Evolutionary conservation across 2,113 vertebrate genomes (phyloP).

Genomic region (Labeo rohita): DNA sequence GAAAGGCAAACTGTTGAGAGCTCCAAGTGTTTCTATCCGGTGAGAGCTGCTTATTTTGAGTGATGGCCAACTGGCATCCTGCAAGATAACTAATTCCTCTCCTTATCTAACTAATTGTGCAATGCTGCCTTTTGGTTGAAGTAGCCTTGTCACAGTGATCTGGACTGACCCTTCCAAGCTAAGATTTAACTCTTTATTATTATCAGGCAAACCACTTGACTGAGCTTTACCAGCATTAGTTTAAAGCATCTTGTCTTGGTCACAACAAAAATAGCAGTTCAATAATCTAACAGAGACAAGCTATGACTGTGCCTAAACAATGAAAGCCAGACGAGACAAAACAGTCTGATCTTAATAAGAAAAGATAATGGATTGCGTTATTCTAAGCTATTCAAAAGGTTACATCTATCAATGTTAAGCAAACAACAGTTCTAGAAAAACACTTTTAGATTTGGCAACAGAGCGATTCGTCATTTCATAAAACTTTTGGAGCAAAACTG

Average conservation of each 20-base stretch:
- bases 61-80: constrained; percentile 42
- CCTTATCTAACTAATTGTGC: constrained; percentile 53
- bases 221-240: background rate
- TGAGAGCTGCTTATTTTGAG: constrained; percentile 51
- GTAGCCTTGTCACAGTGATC: constrained; percentile 23
- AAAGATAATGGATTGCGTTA: constrained; percentile 10
- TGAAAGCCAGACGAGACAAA: constrained; percentile 27
- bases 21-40: constrained; percentile 40
- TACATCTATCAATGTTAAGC: background rate
- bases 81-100: constrained; percentile 57
- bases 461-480: background rate
- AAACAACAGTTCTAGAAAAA: constrained; percentile 21
- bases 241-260: background rate
- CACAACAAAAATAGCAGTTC: constrained; percentile 18
- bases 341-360: background rate
- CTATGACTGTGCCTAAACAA: constrained; percentile 21
- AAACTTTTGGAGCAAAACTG: background rate
- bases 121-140: constrained; percentile 12
- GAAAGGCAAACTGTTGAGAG: constrained; percentile 55
- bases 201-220: constrained; percentile 11
- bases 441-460: constrained; percentile 3
- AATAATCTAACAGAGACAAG: background rate
- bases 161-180: background rate
- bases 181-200: constrained; percentile 15
- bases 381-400: background rate